Percentiles rank a stretch among this genome's conserved stretches.
Evolutionary conservation across 2,888 invertebrate species (phyloP).

Genomic region (Escarpia spicata): DNA sequence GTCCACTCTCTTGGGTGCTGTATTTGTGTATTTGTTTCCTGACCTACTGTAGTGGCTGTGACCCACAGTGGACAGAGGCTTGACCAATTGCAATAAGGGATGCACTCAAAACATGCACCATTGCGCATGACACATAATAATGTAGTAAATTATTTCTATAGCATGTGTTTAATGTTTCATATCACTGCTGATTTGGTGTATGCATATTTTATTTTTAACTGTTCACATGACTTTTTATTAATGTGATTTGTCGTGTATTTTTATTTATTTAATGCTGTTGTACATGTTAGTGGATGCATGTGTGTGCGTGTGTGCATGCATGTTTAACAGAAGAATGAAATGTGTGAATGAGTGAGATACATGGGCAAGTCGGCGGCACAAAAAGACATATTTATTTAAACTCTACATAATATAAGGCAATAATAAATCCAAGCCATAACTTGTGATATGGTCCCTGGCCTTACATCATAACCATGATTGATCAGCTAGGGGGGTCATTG

Average conservation of each 20-base stretch:
- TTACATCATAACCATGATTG: background rate
- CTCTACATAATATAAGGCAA: background rate
- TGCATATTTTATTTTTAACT: background rate
- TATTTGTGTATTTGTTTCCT: background rate
- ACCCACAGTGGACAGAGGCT: background rate
- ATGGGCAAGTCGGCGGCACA: no score
- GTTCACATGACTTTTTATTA: background rate
- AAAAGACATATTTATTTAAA: no score
- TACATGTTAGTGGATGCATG: background rate
- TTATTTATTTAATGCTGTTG: background rate
- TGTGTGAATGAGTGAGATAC: no score
- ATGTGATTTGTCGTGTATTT: background rate
- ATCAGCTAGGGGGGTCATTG: background rate
- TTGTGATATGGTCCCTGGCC: background rate
- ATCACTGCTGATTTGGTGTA: background rate
- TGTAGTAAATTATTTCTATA: background rate
- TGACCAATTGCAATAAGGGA: background rate
- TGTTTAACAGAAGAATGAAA: no score
- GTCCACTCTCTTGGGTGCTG: background rate
- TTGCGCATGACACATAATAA: no score
- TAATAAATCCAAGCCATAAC: background rate
- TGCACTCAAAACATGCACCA: background rate
- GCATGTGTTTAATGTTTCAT: background rate
- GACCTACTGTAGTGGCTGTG: background rate
- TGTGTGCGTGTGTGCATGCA: no score